Evolutionary conservation across 1,140 invertebrate genomes (phyloP), one percentile per base, ranked within the genome.

Genomic region (Lineus longissimus): DNA sequence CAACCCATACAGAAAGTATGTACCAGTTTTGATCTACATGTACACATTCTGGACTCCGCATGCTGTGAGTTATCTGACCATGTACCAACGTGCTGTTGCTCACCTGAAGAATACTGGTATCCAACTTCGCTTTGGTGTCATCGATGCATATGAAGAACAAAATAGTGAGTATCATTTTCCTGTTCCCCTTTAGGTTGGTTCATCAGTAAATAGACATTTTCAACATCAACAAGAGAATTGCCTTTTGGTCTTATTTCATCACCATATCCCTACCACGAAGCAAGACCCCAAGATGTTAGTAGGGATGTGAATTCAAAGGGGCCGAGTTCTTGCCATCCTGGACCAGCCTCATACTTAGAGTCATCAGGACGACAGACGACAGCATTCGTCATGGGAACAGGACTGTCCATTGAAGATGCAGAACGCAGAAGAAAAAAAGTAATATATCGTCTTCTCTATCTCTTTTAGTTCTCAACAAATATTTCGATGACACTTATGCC

Each of bases 1-100:
- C 6, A 36, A 47, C 4, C 22, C 25, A 30, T 47, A 40, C 45
- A 61, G 47, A n/a, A 47, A 61, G 29, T 61, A 61, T 54, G 59
- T 51, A 17, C 59, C 59, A 1, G 51, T 54, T 19, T 19, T 61
- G 2, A 27, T 61, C 27, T 61, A 25, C 22, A 47, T 61, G 27
- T 61, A 61, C 27, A 0, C 47, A 51, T 22, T 22, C 25, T 47
- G 19, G 29, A 25, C 45, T 25, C 59, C 41, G 19, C 41, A 51
- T 27, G 33, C 41, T 51, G 22, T 51, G n/a, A 22, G 47, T 23
- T 30, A 51, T 51, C 59, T 61, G 19, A 30, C 29, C 13, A 45
- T 45, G 17, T 36, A 47, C 1, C 40, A 61, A 19, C 40, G 45
- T 6, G 19, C 43, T 17, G 47, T 2, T n/a, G 27, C 23, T 13